Base-by-base conservation (phyloP, 2,888 invertebrate genomes). In the Tipula helvola region DNA sequence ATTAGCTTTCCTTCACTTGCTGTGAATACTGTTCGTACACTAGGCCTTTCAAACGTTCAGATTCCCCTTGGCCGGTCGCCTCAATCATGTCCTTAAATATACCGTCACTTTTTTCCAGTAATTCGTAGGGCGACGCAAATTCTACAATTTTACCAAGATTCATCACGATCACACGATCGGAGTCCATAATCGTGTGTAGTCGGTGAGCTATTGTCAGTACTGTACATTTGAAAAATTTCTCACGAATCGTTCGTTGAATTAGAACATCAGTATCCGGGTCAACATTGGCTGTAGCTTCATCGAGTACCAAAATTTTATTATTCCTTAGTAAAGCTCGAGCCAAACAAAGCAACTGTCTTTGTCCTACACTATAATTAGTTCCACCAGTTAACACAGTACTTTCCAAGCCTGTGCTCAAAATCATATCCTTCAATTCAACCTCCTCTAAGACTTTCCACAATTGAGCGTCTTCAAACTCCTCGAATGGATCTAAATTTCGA, bases 181-280 rank as follows among this genome's bases (percentile, higher is more conserved):
- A 96, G 91, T 97, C 97, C 95, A 97, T 97, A 88, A 97, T 95
- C 7, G 97, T 97, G 90, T 97, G 95, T n/a, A 97, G 93, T 83
- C 97, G 93, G 91, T 97, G 97, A 13, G 97, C 97, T 83, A 97
- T 96, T 0, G 97, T 97, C 84, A 97, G 91, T 8, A 97, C 96
- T 0, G 97, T 96, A 91, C 96, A 97, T 42, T 94, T 91, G 0
- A 92, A 92, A 90, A 97, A 97, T 88, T 95, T 94, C 83, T 92
- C 92, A 87, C 96, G 92, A 86, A 97, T 96, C 0, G 96, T 96
- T 89, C 92, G 93, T 91, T 96, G 97, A 89, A 97, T 97, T 87
- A 96, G 92, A 87, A 93, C 93, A 90, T 97, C 96, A 28, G 96
- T 97, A 90, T 93, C 92, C 1, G 93, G 93, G 90, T 94, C 94